Base-by-base conservation (phyloP, 2,797 vertebrate species). In the Xiphorhynchus erythropygius region DNA sequence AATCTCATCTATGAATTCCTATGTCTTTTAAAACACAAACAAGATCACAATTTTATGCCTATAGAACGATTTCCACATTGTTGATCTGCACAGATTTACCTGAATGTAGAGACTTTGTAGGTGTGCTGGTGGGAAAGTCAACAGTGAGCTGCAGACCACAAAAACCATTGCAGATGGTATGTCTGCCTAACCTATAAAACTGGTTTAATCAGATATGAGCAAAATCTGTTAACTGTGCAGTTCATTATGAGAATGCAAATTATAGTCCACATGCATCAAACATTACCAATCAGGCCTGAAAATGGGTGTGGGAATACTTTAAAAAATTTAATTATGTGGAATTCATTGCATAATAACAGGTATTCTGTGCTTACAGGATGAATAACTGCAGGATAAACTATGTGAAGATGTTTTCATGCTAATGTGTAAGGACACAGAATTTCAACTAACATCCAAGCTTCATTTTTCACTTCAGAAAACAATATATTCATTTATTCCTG, bases 201-300 rank as follows among this genome's bases (percentile, higher is more conserved):
- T 56, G 56, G 63, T 84, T 96, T 78, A 73, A 93, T 95, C 73
- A 88, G 84, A 78, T 93, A 94, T 12, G 16, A 93, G 33, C 83
- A 82, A 93, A 71, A 96, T 39, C 90, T 96, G 93, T 67, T 96
- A 93, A 93, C 42, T 94, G 75, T 71, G 77, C 87, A 90, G 87
- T 90, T 93, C 41, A 7, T 60, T 91, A 75, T 62, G 55, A 73
- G 62, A 96, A 93, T 77, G 82, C 71, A 84, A 94, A 96, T 94
- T 78, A 86, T 7, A 93, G 37, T 80, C 56, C 65, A 57, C n/a
- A 85, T 83, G 81, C 78, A 92, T 83, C 84, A 95, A 57, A 83
- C 49, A 19, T 85, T 90, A 90, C 46, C 62, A 94, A 84, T 87
- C 78, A 64, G 68, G 41, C 74, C 62, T 93, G 84, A 76, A 96